Base-by-base conservation (phyloP, 2,113 vertebrate species). In the Phoenicopterus ruber region DNA sequence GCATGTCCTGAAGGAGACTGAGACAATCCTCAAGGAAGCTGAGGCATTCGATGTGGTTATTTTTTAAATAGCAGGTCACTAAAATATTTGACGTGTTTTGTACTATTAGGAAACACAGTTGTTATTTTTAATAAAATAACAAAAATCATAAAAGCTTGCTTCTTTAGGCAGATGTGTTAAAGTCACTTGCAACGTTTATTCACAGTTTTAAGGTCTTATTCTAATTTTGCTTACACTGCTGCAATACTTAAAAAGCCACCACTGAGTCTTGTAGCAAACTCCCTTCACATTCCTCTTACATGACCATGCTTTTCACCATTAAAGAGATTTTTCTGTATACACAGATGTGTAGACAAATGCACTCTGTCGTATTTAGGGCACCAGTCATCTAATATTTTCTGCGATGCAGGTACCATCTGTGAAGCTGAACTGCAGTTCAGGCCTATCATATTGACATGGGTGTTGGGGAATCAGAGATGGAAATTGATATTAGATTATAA, bases 381-480 rank as follows among this genome's bases (percentile, higher is more conserved):
- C 71, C 29, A 82, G 74, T 83, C 84, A 91, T 86, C 55, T 54
- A 85, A 59, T 78, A 70, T 67, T 92, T 93, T 67, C 86, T 96
- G 77, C 5, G 5, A 94, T 85, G 57, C 93, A 96, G 84, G 89
- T 95, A 86, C 87, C 91, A 96, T 88, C 93, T 97, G 95, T 83
- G 85, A 94, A 86, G 67, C 61, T 63, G 74, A 96, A 90, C 34
- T 86, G 57, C 78, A 69, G 58, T 69, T 94, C 82, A 88, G 84
- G 44, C 55, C 82, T 93, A 91, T 91, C 91, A 67, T 52, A 82
- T 12, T 77, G 74, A 82, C 78, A 93, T 6, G 49, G 18, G 34
- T 38, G 52, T 12, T 76, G 52, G 36, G 59, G 55, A 95, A 82
- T 89, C 78, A 83, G 74, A 89, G 72, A 88, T 14, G 12, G 87